A percentile compares a stretch with the other conserved stretches of the same genome.
phyloP scores from a whole-genome alignment of 1,140 invertebrate genomes.

The Drosophila albomicans region DNA sequence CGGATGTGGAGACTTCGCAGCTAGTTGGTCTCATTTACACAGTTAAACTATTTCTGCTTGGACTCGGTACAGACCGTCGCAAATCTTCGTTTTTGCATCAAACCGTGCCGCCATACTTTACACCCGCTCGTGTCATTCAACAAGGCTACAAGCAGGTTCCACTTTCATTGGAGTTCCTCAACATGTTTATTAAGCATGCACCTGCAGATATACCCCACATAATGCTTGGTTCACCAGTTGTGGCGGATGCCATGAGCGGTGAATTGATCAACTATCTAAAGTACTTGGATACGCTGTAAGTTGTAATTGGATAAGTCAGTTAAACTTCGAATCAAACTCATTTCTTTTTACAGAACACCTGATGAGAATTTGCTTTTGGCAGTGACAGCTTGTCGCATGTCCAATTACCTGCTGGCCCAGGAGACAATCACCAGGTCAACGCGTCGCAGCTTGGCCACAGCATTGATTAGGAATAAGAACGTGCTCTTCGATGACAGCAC shows the following conservation, averaged over 20 bases:
- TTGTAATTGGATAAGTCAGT: background rate
- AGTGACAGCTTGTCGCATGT: constrained; percentile 81
- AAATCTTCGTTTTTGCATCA: constrained; percentile 76
- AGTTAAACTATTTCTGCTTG: constrained; percentile 72
- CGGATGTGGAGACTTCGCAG: constrained; percentile 47
- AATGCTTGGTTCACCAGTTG: constrained; percentile 76
- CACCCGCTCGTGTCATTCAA: constrained; percentile 63
- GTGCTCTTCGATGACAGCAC: constrained; percentile 81
- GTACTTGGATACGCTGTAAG: constrained; percentile 71
- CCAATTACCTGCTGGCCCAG: constrained; percentile 78
- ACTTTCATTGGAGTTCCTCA: constrained; percentile 76
- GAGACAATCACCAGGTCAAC: constrained; percentile 66
- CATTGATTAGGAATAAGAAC: constrained; percentile 78
- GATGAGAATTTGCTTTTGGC: constrained; percentile 75
- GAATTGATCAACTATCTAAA: constrained; percentile 80
- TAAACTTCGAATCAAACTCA: background rate
- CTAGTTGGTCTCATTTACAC: constrained; percentile 76
- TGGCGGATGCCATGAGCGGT: constrained; percentile 78
- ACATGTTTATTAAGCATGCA: constrained; percentile 79
- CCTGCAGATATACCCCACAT: constrained; percentile 72
- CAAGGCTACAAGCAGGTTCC: constrained; percentile 76
- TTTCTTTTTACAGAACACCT: constrained; percentile 49
- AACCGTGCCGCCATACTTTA: constrained; percentile 70
- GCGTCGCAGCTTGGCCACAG: constrained; percentile 65
- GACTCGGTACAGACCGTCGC: constrained; percentile 72